A percentile compares a stretch with the other conserved stretches of the same genome.
Evolutionary conservation across 2,113 vertebrate genomes (phyloP).

Genomic region (Ibidorhyncha struthersii): DNA sequence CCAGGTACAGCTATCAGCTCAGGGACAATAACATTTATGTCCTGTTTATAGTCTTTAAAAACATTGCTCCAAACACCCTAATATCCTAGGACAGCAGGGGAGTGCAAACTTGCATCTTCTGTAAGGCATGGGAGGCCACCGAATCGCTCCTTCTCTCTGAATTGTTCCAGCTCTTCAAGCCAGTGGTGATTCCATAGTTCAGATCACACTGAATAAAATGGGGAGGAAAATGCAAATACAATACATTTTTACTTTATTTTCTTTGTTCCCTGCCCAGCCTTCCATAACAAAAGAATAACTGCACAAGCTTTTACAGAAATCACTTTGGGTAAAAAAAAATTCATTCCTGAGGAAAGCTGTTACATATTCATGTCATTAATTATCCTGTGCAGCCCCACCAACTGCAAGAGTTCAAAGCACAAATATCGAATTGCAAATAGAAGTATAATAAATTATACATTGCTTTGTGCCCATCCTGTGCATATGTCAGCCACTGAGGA

Average conservation of each 20-base stretch:
- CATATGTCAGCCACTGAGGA: background rate
- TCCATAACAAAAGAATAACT: background rate
- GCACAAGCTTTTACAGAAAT: background rate
- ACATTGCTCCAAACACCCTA: background rate
- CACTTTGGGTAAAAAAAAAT: background rate
- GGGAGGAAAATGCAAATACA: background rate
- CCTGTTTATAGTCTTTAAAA: background rate
- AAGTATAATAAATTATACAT: constrained; percentile 9
- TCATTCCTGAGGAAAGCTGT: background rate
- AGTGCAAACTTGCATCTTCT: background rate
- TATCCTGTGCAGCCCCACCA: background rate
- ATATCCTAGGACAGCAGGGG: background rate
- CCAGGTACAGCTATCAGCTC: background rate
- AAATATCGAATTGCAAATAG: background rate
- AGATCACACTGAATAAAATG: background rate
- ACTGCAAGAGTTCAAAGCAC: background rate
- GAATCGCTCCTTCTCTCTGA: background rate
- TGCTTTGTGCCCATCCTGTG: background rate
- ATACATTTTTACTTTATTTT: background rate
- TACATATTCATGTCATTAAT: background rate
- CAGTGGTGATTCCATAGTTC: background rate
- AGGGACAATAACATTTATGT: background rate
- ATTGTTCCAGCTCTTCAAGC: background rate
- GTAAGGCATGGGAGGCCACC: background rate
- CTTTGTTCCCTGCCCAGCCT: background rate